These are phyloP conservation scores for Drosophila cardini DNA, from an alignment of 1,140 invertebrate species.

Conservation along the genomic window DNA sequence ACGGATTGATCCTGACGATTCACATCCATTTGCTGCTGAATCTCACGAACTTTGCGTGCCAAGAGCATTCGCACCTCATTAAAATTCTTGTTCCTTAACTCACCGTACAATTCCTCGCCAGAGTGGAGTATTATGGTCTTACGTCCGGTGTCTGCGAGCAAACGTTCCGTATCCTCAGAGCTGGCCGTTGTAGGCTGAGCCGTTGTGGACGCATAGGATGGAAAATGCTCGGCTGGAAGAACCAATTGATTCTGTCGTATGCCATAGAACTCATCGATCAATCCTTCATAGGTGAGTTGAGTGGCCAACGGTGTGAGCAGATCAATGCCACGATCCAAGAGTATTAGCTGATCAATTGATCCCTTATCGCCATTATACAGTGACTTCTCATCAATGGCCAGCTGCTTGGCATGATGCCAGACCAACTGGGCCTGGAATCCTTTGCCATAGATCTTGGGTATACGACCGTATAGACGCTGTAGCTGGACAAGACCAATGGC, in stretches of 20 bases:
- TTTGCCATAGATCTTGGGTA: slow-evolving; percentile 95
- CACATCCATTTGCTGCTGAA: slow-evolving; percentile 94
- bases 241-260: slow-evolving; percentile 89
- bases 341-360: slow-evolving; percentile 93
- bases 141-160: slow-evolving; percentile 86
- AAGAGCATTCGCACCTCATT: slow-evolving; percentile 94
- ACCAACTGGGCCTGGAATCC: slow-evolving; percentile 95
- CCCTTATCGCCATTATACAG: slow-evolving; percentile 85
- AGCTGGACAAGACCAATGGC: slow-evolving; percentile 94
- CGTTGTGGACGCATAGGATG: slow-evolving; percentile 80
- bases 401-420: slow-evolving; percentile 92
- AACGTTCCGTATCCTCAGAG: slow-evolving; percentile 3
- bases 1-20: slow-evolving; percentile 94
- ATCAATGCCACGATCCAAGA: slow-evolving; percentile 96
- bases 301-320: slow-evolving; percentile 96
- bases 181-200: too few relatives aligned
- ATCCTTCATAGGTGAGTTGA: slow-evolving; percentile 98
- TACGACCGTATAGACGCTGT: slow-evolving; percentile 95
- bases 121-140: slow-evolving; percentile 96
- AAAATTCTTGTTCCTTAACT: slow-evolving; percentile 97
- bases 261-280: slow-evolving; percentile 91
- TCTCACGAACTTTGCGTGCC: slow-evolving; percentile 94
- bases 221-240: slow-evolving; percentile 94
- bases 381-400: slow-evolving; percentile 90
- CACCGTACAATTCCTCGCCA: slow-evolving; percentile 94